Evolutionary conservation across 2,113 vertebrate species (phyloP).

Genomic region (Nanger granti): DNA sequence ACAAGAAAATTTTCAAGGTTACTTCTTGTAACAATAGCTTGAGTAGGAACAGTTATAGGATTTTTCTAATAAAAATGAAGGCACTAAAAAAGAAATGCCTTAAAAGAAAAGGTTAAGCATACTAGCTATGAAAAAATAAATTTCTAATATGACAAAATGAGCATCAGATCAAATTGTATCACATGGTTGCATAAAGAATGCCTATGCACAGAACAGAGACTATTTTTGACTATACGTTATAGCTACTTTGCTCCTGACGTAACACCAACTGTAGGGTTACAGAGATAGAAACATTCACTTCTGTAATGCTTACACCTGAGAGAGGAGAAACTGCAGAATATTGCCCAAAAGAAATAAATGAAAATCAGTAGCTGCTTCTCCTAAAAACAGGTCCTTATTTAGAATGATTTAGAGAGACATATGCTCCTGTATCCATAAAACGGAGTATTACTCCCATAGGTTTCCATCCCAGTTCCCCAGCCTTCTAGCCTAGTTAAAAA

Average conservation of each 20-base stretch:
- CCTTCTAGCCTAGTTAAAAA: constrained; percentile 17
- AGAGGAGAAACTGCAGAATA: constrained; percentile 5
- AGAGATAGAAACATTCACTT: neutral
- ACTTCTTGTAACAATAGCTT: neutral
- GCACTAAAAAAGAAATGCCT: neutral
- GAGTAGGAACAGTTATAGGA: neutral
- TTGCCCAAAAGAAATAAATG: neutral
- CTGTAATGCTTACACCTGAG: neutral
- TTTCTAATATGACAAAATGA: neutral
- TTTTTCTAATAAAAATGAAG: constrained; percentile 18
- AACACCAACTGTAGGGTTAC: neutral
- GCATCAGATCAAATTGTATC: neutral
- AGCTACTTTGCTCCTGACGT: neutral
- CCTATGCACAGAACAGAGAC: neutral
- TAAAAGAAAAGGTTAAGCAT: neutral
- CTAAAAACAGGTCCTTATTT: constrained; percentile 6
- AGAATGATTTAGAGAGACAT: constrained; percentile 31
- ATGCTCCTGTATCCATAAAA: neutral
- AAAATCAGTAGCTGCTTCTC: neutral
- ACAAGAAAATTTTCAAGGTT: neutral
- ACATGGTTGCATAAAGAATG: neutral
- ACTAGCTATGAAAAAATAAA: neutral
- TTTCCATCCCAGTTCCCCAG: neutral
- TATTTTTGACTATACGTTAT: neutral
- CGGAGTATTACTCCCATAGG: neutral